Conservation (phyloP, 2,888 invertebrate genomes). For the Myopa testacea region DNA sequence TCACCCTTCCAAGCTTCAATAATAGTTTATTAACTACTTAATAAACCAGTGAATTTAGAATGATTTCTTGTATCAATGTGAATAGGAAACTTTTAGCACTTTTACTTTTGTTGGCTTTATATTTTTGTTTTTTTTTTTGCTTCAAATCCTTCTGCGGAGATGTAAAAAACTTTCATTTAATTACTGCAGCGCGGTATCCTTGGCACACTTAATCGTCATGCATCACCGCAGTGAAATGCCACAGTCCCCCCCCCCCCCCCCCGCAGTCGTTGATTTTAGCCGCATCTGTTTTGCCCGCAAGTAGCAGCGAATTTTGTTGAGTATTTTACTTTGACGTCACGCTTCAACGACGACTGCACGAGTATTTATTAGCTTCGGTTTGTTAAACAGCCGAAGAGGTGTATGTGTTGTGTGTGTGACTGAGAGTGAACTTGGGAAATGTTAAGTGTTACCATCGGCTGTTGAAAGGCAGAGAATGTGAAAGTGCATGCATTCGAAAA, state of each 20-base stretch:
- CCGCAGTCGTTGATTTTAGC: background rate
- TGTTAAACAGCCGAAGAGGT: background rate
- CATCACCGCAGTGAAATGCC: conserved; percentile 24
- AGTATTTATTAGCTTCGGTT: conserved; percentile 38
- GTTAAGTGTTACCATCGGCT: background rate
- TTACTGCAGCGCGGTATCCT: conserved; percentile 29
- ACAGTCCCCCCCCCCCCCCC: background rate
- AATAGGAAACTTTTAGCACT: too few species aligned
- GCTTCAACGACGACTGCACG: conserved; percentile 24
- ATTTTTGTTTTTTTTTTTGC: too few species aligned
- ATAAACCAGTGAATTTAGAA: too few species aligned
- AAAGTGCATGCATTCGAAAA: background rate
- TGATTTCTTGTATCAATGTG: too few species aligned
- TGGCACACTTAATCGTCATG: conserved; percentile 33
- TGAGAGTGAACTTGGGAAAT: background rate
- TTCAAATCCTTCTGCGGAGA: background rate
- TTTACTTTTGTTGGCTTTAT: too few species aligned
- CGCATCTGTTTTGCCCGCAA: background rate
- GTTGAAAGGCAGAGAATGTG: background rate
- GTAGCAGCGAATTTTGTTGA: background rate
- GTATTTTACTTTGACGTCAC: conserved; percentile 25
- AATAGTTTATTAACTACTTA: too few species aligned
- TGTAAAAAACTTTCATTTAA: conserved; percentile 24
- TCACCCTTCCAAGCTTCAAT: too few species aligned
- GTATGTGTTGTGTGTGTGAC: background rate